Base-by-base conservation (phyloP, 1,140 invertebrate genomes). In the Drosophila miranda region DNA sequence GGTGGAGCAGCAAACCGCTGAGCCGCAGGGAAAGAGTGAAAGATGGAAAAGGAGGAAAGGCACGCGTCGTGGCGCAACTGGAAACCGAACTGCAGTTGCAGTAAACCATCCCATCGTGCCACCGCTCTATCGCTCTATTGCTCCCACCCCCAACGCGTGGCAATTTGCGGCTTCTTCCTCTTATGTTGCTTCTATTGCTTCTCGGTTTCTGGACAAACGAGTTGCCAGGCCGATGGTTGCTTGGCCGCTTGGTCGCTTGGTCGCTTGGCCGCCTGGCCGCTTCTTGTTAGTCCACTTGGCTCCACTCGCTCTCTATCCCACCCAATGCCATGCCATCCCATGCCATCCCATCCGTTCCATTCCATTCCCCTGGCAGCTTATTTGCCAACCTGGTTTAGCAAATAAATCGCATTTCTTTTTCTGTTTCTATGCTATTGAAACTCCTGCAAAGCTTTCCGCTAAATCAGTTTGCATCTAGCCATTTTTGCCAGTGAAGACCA, bases 401-500 rank as follows among this genome's bases (percentile, higher is more conserved):
- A 81, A 83, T 89, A 80, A 79, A 89, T 78, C 80, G 79, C 80
- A 82, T 89, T 89, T 84, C 84, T n/a, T n/a, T 89, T 89, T 84
- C 79, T 86, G 68, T 80, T 82, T 90, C 84, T 89, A 83, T 90
- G 89, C 89, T 90, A 90, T 90, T 87, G 89, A n/a, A 90, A 90
- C 89, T 90, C 89, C 86, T 79, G 69, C 63, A 56, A 55, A 89
- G 89, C 80, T 90, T 87, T 83, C 75, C 86, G 79, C 81, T 83
- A 83, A 89, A 90, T 90, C 89, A 90, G 89, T 90, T 90, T 80
- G 73, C 74, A 75, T 67, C 74, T 62, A 90, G 76, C 62, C 88
- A 60, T 63, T 76, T n/a, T n/a, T 61, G 56, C 57, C 75, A 71
- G 83, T 78, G 66, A 69, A 68, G 66, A 49, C 66, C 41, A 38